Percentiles rank a stretch among this genome's conserved stretches.
phyloP scores from a whole-genome alignment of 2,888 invertebrate genomes.

The Ypsolopha sequella region DNA sequence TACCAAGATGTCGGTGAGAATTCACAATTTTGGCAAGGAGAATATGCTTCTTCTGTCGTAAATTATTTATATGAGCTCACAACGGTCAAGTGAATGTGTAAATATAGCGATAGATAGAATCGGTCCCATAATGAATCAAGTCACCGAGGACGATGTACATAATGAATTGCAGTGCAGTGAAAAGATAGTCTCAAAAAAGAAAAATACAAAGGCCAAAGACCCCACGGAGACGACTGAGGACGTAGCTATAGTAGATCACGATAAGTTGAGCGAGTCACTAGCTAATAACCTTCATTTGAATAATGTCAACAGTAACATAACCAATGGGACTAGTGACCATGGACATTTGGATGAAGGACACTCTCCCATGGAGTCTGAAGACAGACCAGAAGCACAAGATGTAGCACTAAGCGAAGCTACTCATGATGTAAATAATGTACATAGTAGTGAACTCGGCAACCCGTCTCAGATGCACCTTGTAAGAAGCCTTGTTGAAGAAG shows the following conservation, averaged over 20 bases:
- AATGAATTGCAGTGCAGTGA: slow-evolving; percentile 50
- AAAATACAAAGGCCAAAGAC: slow-evolving; percentile 65
- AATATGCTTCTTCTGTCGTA: slow-evolving; percentile 48
- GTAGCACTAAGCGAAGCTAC: slow-evolving; percentile 25
- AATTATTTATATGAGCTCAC: slow-evolving; percentile 44
- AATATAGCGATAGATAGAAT: slow-evolving; percentile 40
- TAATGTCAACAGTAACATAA: slow-evolving; percentile 53
- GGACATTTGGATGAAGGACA: slow-evolving; percentile 23
- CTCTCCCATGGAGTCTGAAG: slow-evolving; percentile 27
- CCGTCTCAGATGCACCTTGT: slow-evolving; percentile 14
- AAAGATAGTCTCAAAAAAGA: slow-evolving; percentile 50
- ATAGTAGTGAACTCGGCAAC: slow-evolving; percentile 5
- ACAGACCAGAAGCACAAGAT: slow-evolving; percentile 25
- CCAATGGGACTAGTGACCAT: slow-evolving; percentile 59
- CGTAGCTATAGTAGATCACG: slow-evolving; percentile 43
- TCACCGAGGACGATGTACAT: slow-evolving; percentile 49
- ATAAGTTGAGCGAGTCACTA: slow-evolving; percentile 49
- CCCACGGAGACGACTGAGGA: slow-evolving; percentile 44
- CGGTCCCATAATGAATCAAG: slow-evolving; percentile 52
- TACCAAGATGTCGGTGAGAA: slow-evolving; percentile 66
- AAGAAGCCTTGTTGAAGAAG: slow-evolving; percentile 12
- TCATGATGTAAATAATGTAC: slow-evolving; percentile 30
- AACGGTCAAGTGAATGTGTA: slow-evolving; percentile 50
- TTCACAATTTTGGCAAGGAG: slow-evolving; percentile 60
- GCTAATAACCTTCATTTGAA: slow-evolving; percentile 55